phyloP scores from a whole-genome alignment of 2,797 vertebrate genomes.

The Enteromius afrohamiltoni region DNA sequence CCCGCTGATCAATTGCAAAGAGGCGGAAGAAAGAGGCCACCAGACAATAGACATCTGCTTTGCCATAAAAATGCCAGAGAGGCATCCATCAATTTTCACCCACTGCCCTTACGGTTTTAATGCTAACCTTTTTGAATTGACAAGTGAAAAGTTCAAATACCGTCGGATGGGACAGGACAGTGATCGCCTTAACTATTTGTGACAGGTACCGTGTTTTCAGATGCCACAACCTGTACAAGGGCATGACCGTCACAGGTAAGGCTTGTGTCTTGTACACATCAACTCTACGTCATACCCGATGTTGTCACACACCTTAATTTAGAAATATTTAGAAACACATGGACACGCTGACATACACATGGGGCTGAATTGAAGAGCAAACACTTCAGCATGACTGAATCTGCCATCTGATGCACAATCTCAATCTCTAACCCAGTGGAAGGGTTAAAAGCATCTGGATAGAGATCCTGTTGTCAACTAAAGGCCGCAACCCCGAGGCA shows the following conservation, averaged over 20 bases:
- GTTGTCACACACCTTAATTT: slow-evolving; percentile 35
- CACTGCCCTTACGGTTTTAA: slow-evolving; percentile 75
- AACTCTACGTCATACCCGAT: slow-evolving; percentile 44
- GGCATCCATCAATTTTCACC: slow-evolving; percentile 77
- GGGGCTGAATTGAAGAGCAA: slow-evolving; percentile 1
- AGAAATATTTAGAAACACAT: slow-evolving; percentile 25
- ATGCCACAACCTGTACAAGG: slow-evolving; percentile 65
- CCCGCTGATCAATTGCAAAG: slow-evolving; percentile 62
- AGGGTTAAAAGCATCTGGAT: slow-evolving; percentile 74
- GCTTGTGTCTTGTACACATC: slow-evolving; percentile 61
- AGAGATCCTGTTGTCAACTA: slow-evolving; percentile 71
- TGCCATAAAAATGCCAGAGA: slow-evolving; percentile 72
- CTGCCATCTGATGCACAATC: slow-evolving; percentile 28
- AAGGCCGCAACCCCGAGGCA: slow-evolving; percentile 79
- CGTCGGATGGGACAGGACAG: slow-evolving; percentile 81
- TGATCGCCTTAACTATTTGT: slow-evolving; percentile 84
- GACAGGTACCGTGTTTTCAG: slow-evolving; percentile 85
- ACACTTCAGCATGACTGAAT: slow-evolving; percentile 9
- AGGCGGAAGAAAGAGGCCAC: slow-evolving; percentile 48
- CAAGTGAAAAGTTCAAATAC: slow-evolving; percentile 86
- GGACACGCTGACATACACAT: slow-evolving; percentile 6
- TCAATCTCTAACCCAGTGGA: slow-evolving; percentile 70
- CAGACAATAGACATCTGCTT: slow-evolving; percentile 64
- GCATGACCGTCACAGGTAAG: slow-evolving; percentile 72
- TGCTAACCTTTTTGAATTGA: slow-evolving; percentile 91